phyloP scores from a whole-genome alignment of 2,797 vertebrate species.

The Syngnathus rostellatus region DNA sequence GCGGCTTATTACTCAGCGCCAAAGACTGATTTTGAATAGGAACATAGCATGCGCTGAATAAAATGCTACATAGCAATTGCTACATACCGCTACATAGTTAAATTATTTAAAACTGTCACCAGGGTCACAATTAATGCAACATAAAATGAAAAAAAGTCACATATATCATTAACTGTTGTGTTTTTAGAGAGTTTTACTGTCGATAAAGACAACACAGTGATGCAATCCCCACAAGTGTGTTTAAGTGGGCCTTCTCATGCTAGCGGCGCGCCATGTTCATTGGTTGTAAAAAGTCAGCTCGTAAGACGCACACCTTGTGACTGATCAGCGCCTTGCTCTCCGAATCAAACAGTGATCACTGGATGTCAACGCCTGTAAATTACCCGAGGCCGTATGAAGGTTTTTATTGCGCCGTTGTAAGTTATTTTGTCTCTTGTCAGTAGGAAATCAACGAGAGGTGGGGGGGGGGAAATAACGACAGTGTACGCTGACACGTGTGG shows the following conservation, averaged over 20 bases:
- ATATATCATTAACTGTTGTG: not conserved
- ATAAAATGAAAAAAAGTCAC: not conserved
- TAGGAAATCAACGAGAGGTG: conserved; percentile 48
- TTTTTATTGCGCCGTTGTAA: conserved; percentile 46
- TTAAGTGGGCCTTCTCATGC: not conserved
- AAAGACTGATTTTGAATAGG: too few relatives aligned
- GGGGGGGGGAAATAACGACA: conserved; percentile 27
- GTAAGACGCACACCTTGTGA: not conserved
- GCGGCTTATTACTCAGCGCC: too few relatives aligned
- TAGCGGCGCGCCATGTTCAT: not conserved
- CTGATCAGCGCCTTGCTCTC: not conserved
- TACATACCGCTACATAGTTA: too few relatives aligned
- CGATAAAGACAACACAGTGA: not conserved
- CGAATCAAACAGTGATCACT: conserved; percentile 34
- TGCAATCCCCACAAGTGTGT: not conserved
- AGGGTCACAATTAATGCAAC: not conserved
- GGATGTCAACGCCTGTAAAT: conserved; percentile 46
- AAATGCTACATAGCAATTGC: too few relatives aligned
- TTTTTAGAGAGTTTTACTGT: not conserved
- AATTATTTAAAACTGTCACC: not conserved
- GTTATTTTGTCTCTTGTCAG: conserved; percentile 49
- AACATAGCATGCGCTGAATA: too few relatives aligned
- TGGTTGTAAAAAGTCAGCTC: conserved; percentile 12
- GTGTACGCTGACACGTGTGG: conserved; percentile 41
- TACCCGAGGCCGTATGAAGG: conserved; percentile 38